Evolutionary conservation across 2,888 invertebrate species (phyloP), one percentile per base, ranked within the genome.

Genomic region (Drosophila paucipuncta): DNA sequence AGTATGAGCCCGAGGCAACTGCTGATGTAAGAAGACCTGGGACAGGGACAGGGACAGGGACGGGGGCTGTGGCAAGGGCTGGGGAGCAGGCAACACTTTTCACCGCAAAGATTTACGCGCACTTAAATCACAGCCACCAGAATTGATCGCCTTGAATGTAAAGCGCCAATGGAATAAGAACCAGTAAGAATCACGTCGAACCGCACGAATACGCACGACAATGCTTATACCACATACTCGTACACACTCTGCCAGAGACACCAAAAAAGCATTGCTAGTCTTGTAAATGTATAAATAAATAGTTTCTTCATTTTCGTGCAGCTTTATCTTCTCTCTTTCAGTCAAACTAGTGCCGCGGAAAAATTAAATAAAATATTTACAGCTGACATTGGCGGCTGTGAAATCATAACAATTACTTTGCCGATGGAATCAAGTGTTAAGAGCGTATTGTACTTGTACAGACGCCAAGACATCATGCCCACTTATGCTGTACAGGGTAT

Each of bases 31-130:
- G 50, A 39, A 25, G 53, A 37, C 28, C 0, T n/a, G 33, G 33
- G 28, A 4, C 28, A 18, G 49, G n/a, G 4, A 43, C 10, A 3
- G 11, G 7, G 9, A 4, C 28, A 18, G 49, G n/a, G 4, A 43
- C 10, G 5, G 11, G 7, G 13, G 41, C n/a, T 30, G 64, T 13
- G 43, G 18, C 58, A 52, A 50, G 49, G 50, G 60, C 53, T 35
- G 60, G 58, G 60, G 59, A 78, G 63, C 52, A 57, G 62, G 68
- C 70, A 76, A 70, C 83, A 82, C 80, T 87, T 85, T 85, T 88
- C 81, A 73, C 89, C 89, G 79, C 89, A 89, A 77, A 84, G 86
- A 85, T 89, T 89, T 89, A 85, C 86, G 86, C 89, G 85, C 82
- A 89, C 86, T 86, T 85, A 85, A 85, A 85, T 85, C 85, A 85